A percentile compares a stretch with the other conserved stretches of the same genome.
phyloP scores from a whole-genome alignment of 2,888 invertebrate species.

The Lysandra coridon region DNA sequence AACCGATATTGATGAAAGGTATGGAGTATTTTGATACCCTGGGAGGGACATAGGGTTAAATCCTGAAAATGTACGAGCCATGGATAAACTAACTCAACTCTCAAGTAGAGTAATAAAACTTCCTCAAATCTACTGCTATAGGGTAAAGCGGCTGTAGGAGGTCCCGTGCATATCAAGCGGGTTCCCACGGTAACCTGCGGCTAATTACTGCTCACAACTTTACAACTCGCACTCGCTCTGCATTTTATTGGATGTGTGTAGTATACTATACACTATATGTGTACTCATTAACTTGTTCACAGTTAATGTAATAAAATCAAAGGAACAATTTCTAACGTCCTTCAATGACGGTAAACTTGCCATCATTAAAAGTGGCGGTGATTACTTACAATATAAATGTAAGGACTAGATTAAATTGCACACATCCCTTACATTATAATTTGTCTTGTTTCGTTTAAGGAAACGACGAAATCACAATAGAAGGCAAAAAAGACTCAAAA shows the following conservation, averaged over 20 bases:
- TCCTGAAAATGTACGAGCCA: not conserved
- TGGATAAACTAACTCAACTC: not conserved
- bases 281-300: not conserved
- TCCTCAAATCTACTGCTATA: not conserved
- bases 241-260: not conserved
- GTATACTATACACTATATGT: not conserved
- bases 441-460: no score
- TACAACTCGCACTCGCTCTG: not conserved
- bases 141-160: not conserved
- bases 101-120: not conserved
- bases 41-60: no score
- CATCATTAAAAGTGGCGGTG: no score
- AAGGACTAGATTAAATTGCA: no score
- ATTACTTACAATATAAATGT: no score
- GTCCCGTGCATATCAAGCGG: not conserved
- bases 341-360: not conserved
- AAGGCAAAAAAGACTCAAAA: not conserved
- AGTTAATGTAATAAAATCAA: not conserved
- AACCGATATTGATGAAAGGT: no score
- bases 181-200: not conserved
- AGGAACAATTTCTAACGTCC: not conserved
- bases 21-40: no score
- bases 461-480: no score
- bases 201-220: slow-evolving; percentile 11
- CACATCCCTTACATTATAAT: no score